Percentiles rank a stretch among this genome's conserved stretches.
Conservation (phyloP, 2,113 vertebrate genomes). For the Cercopithecus mona region DNA sequence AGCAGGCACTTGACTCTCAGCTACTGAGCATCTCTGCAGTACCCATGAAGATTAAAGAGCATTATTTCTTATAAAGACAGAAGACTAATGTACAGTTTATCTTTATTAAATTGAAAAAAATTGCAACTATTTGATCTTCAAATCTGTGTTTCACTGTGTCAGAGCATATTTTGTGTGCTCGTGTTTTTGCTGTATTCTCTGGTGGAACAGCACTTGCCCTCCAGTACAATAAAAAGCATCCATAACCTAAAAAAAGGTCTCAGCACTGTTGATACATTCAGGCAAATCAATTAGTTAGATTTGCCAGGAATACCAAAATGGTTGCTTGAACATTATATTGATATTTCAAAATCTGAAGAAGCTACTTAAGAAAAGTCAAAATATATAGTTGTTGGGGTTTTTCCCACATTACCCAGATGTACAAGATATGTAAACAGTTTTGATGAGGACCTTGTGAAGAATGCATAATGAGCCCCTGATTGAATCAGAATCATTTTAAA, state of each 20-base stretch:
- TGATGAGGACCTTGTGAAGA: slow-evolving; percentile 81
- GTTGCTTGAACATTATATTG: slow-evolving; percentile 48
- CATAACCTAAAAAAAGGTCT: slow-evolving; percentile 39
- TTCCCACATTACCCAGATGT: slow-evolving; percentile 79
- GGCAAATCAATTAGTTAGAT: slow-evolving; percentile 58
- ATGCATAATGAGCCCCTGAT: slow-evolving; percentile 84
- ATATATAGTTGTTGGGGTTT: slow-evolving; percentile 72
- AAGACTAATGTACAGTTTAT: slow-evolving; percentile 48
- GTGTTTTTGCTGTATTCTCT: neutral
- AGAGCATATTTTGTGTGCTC: neutral
- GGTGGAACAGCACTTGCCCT: neutral
- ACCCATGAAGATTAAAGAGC: slow-evolving; percentile 60
- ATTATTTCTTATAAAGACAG: slow-evolving; percentile 41
- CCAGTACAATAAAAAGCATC: neutral
- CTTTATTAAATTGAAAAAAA: slow-evolving; percentile 59
- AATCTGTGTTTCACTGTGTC: neutral
- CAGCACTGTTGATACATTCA: neutral
- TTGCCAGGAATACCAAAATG: slow-evolving; percentile 50
- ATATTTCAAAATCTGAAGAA: slow-evolving; percentile 74
- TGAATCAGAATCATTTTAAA: slow-evolving; percentile 87
- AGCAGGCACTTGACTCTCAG: slow-evolving; percentile 1
- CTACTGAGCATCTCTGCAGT: slow-evolving; percentile 46
- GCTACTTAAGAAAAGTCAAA: slow-evolving; percentile 80
- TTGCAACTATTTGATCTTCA: slow-evolving; percentile 25
- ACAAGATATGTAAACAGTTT: slow-evolving; percentile 83